Conservation (phyloP, 2,888 invertebrate genomes). For the Caradrina clavipalpis region DNA sequence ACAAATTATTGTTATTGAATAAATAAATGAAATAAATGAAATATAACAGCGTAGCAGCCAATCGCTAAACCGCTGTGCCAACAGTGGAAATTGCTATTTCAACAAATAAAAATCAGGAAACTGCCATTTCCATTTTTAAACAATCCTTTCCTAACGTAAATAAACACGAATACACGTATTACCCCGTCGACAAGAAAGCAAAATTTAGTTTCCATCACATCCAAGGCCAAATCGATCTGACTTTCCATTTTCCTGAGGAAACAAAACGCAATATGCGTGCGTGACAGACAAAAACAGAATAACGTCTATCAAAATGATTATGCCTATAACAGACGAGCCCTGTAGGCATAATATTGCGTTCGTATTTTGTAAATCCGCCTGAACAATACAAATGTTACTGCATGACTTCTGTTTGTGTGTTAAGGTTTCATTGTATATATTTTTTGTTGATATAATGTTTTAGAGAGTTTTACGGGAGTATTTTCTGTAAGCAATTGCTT, state of each 20-base stretch:
- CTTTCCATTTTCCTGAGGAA: slow-evolving; percentile 47
- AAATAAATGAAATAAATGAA: no score
- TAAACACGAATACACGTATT: not conserved
- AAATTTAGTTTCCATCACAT: slow-evolving; percentile 39
- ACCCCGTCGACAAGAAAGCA: slow-evolving; percentile 13
- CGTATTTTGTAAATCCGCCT: slow-evolving; percentile 33
- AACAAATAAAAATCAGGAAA: not conserved
- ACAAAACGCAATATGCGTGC: slow-evolving; percentile 51
- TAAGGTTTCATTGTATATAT: not conserved
- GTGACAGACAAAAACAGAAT: slow-evolving; percentile 55
- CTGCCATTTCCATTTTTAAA: no score
- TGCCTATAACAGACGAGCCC: slow-evolving; percentile 52
- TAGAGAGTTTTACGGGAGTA: no score
- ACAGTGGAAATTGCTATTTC: no score
- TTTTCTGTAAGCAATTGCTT: no score
- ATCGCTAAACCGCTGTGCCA: no score
- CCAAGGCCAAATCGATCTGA: slow-evolving; percentile 40
- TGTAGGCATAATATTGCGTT: slow-evolving; percentile 52
- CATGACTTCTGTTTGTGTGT: slow-evolving; percentile 14
- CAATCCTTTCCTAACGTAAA: not conserved
- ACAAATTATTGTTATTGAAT: no score
- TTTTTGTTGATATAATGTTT: not conserved
- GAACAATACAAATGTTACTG: slow-evolving; percentile 37
- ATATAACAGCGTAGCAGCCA: no score
- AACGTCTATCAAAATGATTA: slow-evolving; percentile 61